A percentile compares a stretch with the other conserved stretches of the same genome.
Evolutionary conservation across 1,140 invertebrate species (phyloP).

Genomic region (Eupeodes corollae): DNA sequence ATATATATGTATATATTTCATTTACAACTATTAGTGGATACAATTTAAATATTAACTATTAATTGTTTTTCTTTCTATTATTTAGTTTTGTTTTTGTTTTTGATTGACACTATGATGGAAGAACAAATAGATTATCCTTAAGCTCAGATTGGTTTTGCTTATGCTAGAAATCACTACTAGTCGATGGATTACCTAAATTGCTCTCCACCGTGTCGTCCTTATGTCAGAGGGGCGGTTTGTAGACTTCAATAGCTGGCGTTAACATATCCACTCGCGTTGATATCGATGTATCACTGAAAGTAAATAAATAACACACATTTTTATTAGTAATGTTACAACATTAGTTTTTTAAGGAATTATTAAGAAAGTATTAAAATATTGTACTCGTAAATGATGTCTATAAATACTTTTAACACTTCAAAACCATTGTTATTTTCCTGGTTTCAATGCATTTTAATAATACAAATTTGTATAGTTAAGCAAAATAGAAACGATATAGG

Average conservation of each 20-base stretch:
- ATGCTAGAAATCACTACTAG: constrained; percentile 37
- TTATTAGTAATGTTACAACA: neutral
- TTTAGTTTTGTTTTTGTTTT: neutral
- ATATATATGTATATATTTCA: too few species aligned
- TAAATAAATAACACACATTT: constrained; percentile 1
- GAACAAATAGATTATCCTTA: constrained; percentile 38
- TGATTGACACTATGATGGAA: constrained; percentile 38
- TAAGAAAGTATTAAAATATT: too few species aligned
- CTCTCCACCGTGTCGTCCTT: constrained; percentile 52
- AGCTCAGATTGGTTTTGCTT: constrained; percentile 15
- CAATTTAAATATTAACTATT: constrained; percentile 1
- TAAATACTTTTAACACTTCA: too few species aligned
- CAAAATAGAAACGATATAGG: too few species aligned
- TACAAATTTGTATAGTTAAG: too few species aligned
- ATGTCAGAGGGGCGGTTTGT: constrained; percentile 50
- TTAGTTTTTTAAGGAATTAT: neutral
- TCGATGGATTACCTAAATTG: constrained; percentile 43
- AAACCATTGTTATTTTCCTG: too few species aligned
- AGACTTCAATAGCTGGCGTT: constrained; percentile 45
- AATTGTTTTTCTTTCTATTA: constrained; percentile 7
- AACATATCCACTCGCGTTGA: constrained; percentile 50
- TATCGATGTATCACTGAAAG: constrained; percentile 50
- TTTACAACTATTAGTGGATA: too few species aligned
- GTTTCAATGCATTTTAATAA: too few species aligned
- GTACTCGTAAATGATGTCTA: too few species aligned